These are phyloP conservation scores for Agonopterix alstromeriana DNA, from an alignment of 2,888 invertebrate species.

Conservation along the genomic window DNA sequence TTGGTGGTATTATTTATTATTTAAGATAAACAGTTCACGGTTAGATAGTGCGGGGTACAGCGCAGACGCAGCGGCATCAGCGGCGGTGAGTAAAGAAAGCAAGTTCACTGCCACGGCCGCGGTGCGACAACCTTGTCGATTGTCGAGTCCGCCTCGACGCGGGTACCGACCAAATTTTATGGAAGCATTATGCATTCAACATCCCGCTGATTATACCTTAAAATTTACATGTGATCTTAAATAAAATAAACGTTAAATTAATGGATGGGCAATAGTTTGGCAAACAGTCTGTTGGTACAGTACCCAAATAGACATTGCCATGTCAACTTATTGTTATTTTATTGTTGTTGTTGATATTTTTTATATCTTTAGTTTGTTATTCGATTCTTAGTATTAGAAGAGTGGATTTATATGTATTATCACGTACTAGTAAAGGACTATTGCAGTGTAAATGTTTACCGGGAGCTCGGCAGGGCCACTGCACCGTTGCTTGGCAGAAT, in stretches of 20 bases:
- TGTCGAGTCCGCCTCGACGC: neutral
- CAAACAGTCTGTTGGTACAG: too few species aligned
- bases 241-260: too few species aligned
- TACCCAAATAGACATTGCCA: too few species aligned
- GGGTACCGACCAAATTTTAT: neutral
- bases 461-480: constrained; percentile 19
- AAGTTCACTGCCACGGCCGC: constrained; percentile 74
- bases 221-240: too few species aligned
- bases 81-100: constrained; percentile 46
- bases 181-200: neutral
- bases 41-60: constrained; percentile 38
- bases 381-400: too few species aligned
- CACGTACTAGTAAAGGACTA: too few species aligned
- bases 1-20: constrained; percentile 19
- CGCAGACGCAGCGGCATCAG: constrained; percentile 26
- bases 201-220: neutral
- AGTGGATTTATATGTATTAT: too few species aligned
- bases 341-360: too few species aligned
- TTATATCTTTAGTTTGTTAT: too few species aligned
- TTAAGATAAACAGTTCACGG: constrained; percentile 44
- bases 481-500: constrained; percentile 45
- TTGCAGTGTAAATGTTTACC: constrained; percentile 1
- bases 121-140: constrained; percentile 62
- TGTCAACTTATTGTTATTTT: too few species aligned
- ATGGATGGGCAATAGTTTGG: too few species aligned